Evolutionary conservation across 2,888 invertebrate genomes (phyloP).

Genomic region (Agrypnus murinus): DNA sequence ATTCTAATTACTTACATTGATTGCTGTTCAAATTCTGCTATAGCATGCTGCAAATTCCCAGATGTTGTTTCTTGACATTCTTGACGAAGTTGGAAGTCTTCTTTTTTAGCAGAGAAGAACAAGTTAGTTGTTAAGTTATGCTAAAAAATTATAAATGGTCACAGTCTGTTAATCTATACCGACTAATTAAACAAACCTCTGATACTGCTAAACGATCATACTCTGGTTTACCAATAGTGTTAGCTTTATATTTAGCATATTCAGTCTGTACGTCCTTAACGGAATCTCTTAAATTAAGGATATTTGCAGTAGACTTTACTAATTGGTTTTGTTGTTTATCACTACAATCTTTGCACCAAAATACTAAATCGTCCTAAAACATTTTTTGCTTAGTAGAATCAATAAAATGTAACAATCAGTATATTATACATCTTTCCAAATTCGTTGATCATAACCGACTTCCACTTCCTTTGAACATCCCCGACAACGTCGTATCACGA

Average conservation of each 20-base stretch:
- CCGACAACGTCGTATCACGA: background rate
- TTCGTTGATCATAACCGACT: background rate
- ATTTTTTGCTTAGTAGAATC: background rate
- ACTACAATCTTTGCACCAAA: conserved; percentile 19
- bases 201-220: background rate
- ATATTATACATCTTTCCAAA: conserved; percentile 13
- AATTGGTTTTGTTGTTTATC: background rate
- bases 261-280: background rate
- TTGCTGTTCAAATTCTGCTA: background rate
- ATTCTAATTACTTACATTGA: too few relatives aligned
- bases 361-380: conserved; percentile 2
- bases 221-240: background rate
- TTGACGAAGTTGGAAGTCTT: background rate
- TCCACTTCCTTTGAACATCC: conserved; percentile 3
- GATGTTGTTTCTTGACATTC: background rate
- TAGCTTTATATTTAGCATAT: background rate
- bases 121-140: conserved; percentile 2
- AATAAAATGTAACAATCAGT: background rate
- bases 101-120: background rate
- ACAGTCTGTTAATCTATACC: background rate
- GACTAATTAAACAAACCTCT: background rate
- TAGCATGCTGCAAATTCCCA: background rate
- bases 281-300: background rate
- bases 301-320: background rate
- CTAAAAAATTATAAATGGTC: background rate